phyloP scores from a whole-genome alignment of 2,113 vertebrate species.

The Psettodes erumei region DNA sequence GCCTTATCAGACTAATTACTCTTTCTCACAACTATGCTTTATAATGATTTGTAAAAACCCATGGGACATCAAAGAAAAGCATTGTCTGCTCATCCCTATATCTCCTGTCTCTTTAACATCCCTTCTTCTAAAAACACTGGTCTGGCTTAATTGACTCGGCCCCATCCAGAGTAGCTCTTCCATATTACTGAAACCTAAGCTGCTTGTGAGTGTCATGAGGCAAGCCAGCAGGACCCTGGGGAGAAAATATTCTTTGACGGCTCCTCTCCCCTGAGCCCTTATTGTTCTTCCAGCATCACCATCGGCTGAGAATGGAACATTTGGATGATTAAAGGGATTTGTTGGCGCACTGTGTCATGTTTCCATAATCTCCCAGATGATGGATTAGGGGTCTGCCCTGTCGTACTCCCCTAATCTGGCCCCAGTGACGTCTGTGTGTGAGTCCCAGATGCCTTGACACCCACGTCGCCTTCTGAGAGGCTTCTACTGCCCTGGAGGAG shows the following conservation, averaged over 20 bases:
- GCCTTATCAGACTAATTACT: conserved; percentile 68
- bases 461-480: conserved; percentile 40
- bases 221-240: conserved; percentile 40
- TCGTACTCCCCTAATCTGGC: conserved; percentile 72
- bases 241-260: conserved; percentile 57
- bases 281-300: conserved; percentile 60
- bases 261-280: conserved; percentile 51
- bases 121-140: conserved; percentile 55
- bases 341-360: conserved; percentile 75
- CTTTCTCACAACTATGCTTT: conserved; percentile 34
- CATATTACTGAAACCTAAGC: conserved; percentile 57
- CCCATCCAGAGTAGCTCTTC: conserved; percentile 50
- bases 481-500: conserved; percentile 34
- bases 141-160: conserved; percentile 71
- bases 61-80: conserved; percentile 66
- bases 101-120: conserved; percentile 52
- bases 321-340: conserved; percentile 81
- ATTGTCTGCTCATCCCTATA: conserved; percentile 49
- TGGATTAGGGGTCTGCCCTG: conserved; percentile 74
- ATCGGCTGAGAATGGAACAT: conserved; percentile 68
- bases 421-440: conserved; percentile 37
- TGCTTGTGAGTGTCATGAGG: conserved; percentile 68
- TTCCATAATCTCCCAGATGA: conserved; percentile 78
- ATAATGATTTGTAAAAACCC: conserved; percentile 58
- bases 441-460: conserved; percentile 35